A percentile compares a stretch with the other conserved stretches of the same genome.
phyloP scores from a whole-genome alignment of 2,113 vertebrate species.

The Xiphophorus couchianus region DNA sequence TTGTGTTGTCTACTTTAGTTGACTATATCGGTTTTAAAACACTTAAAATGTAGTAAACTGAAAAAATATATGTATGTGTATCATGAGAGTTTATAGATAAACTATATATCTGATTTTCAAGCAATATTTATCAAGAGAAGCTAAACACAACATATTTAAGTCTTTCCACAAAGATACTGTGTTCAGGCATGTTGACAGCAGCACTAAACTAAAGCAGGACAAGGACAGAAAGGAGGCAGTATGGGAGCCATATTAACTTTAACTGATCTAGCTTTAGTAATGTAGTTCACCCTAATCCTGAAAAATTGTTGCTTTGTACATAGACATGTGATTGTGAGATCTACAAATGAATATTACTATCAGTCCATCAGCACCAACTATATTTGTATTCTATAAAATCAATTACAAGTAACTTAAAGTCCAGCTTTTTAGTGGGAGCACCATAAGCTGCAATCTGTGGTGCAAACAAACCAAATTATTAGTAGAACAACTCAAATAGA shows the following conservation, averaged over 20 bases:
- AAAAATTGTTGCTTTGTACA: not conserved
- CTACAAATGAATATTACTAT: not conserved
- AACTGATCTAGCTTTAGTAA: not conserved
- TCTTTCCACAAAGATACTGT: not conserved
- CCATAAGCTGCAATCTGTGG: too few relatives aligned
- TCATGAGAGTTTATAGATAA: not conserved
- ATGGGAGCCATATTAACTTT: not conserved
- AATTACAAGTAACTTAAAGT: not conserved
- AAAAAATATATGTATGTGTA: too few relatives aligned
- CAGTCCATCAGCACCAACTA: not conserved
- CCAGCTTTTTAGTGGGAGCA: too few relatives aligned
- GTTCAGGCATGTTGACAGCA: not conserved
- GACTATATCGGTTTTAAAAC: too few relatives aligned
- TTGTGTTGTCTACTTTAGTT: too few relatives aligned
- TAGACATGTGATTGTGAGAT: not conserved
- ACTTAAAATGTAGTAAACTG: too few relatives aligned
- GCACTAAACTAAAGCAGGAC: not conserved
- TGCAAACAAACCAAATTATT: too few relatives aligned
- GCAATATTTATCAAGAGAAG: not conserved
- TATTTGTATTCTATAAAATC: not conserved
- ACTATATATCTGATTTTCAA: not conserved
- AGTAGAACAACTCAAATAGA: too few relatives aligned
- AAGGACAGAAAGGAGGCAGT: not conserved
- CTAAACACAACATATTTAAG: not conserved
- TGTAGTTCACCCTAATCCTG: not conserved